A percentile compares a stretch with the other conserved stretches of the same genome.
phyloP scores from a whole-genome alignment of 2,888 invertebrate genomes.

The Calameuta pallipes region DNA sequence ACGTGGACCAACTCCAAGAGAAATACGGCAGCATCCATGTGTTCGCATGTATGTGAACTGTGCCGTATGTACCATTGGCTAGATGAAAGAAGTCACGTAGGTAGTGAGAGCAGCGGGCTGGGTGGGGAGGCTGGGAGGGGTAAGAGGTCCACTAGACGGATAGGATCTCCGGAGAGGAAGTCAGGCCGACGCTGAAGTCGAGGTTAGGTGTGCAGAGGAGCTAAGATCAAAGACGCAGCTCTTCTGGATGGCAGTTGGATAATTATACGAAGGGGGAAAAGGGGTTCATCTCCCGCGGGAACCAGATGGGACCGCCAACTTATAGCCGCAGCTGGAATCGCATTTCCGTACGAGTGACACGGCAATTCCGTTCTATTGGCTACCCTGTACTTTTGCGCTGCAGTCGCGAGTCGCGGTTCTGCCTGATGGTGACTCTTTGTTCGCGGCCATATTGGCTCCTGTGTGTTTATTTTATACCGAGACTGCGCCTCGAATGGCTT shows the following conservation, averaged over 20 bases:
- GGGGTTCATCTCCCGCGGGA: neutral
- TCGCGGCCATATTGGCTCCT: neutral
- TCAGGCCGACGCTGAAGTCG: neutral
- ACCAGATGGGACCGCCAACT: slow-evolving; percentile 3
- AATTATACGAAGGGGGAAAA: neutral
- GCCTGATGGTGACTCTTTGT: neutral
- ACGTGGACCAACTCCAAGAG: neutral
- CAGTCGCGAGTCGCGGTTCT: neutral
- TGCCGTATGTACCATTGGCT: neutral
- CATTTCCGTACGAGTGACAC: neutral
- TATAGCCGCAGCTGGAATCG: slow-evolving; percentile 3
- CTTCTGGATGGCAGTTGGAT: slow-evolving; percentile 9
- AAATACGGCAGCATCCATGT: neutral
- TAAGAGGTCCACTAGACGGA: neutral
- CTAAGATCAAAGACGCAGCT: slow-evolving; percentile 6
- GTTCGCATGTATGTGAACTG: neutral
- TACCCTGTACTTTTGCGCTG: neutral
- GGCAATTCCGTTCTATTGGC: neutral
- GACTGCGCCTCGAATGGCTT: slow-evolving; percentile 8
- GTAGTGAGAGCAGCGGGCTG: neutral
- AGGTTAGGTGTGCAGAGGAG: neutral
- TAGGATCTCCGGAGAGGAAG: neutral
- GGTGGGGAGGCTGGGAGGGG: neutral
- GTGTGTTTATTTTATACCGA: neutral
- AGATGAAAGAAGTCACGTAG: neutral